Conservation (phyloP, 2,797 vertebrate species). For the Sebastes hubbsi region DNA sequence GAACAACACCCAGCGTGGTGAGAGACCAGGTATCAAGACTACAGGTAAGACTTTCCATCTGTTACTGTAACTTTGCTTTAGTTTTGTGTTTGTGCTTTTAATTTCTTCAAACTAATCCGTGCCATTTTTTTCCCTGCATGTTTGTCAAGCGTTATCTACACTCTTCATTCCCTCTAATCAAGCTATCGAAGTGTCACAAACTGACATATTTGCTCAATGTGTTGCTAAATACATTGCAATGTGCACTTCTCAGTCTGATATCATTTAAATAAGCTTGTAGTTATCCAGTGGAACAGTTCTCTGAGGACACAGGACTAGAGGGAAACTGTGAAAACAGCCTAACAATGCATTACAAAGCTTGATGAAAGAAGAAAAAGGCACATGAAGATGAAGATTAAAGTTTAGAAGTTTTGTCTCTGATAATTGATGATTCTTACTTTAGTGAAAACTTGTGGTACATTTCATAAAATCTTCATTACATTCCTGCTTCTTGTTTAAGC, state of each 20-base stretch:
- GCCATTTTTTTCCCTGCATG: no score
- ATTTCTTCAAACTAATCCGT: not conserved
- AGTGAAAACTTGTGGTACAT: not conserved
- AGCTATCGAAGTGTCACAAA: not conserved
- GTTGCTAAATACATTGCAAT: not conserved
- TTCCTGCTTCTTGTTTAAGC: not conserved
- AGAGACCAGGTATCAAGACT: not conserved
- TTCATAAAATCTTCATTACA: not conserved
- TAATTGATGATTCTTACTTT: not conserved
- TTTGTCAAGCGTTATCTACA: not conserved
- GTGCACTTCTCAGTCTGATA: no score
- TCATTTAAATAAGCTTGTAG: not conserved
- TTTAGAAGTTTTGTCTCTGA: not conserved
- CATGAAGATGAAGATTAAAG: not conserved
- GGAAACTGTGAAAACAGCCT: not conserved
- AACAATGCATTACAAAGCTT: not conserved
- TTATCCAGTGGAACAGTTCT: not conserved
- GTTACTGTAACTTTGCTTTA: not conserved
- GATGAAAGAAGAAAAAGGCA: not conserved
- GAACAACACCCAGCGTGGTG: not conserved
- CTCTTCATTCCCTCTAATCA: not conserved
- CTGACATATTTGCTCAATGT: not conserved
- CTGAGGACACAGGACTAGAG: not conserved
- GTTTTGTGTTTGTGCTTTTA: not conserved
- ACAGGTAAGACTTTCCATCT: conserved; percentile 15